Conservation (phyloP, 2,113 vertebrate genomes). For the Muntiacus muntjak region DNA sequence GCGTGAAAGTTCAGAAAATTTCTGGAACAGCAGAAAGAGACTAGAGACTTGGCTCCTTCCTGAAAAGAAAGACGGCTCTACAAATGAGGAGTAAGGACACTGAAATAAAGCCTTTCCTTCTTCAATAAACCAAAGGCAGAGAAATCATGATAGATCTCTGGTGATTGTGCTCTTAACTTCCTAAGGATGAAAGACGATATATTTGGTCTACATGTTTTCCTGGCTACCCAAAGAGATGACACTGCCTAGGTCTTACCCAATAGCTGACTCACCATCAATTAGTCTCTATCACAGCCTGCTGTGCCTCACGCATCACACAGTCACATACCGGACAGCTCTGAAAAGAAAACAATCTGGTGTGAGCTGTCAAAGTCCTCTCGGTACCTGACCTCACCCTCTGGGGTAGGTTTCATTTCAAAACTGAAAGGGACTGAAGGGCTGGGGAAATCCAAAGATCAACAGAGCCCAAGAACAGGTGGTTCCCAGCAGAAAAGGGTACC, state of each 20-base stretch:
- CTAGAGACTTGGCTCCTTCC: not conserved
- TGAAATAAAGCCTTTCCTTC: not conserved
- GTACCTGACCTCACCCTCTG: conserved; percentile 45
- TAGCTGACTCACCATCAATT: conserved; percentile 62
- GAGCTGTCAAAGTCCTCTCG: conserved; percentile 67
- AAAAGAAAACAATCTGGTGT: conserved; percentile 46
- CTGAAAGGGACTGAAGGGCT: conserved; percentile 56
- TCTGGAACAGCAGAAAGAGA: not conserved
- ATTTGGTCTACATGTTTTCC: conserved; percentile 42
- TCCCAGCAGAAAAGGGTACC: conserved; percentile 54
- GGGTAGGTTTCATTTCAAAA: conserved; percentile 69
- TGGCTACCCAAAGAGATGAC: conserved; percentile 37
- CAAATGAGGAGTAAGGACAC: not conserved
- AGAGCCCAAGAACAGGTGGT: conserved; percentile 54
- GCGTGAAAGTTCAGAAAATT: not conserved
- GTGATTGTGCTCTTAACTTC: not conserved
- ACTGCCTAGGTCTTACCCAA: conserved; percentile 23
- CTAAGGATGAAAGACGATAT: not conserved
- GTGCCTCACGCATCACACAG: conserved; percentile 2
- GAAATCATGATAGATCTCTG: not conserved
- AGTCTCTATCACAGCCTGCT: conserved; percentile 21
- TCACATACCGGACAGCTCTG: conserved; percentile 35
- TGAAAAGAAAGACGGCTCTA: not conserved
- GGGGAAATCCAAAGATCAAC: conserved; percentile 70
- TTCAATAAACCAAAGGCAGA: not conserved